Percentiles rank a stretch among this genome's conserved stretches.
phyloP scores from a whole-genome alignment of 2,797 vertebrate genomes.

The Semotilus atromaculatus region DNA sequence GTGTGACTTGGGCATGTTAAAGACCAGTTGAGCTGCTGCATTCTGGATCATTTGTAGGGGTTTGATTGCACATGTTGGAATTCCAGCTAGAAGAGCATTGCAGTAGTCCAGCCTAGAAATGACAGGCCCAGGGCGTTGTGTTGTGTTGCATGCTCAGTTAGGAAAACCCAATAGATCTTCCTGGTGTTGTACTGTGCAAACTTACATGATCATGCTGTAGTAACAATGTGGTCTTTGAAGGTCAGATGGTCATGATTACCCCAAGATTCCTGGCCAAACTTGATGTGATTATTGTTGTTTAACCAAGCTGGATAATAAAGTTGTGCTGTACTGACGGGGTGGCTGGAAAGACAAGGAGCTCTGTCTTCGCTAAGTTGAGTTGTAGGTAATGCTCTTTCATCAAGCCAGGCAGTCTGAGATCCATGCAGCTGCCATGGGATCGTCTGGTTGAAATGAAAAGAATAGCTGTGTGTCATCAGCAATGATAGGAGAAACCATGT shows the following conservation, averaged over 20 bases:
- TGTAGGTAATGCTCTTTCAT: background rate
- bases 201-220: background rate
- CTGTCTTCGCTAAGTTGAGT: background rate
- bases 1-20: background rate
- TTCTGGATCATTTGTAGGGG: too few relatives aligned
- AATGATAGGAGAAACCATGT: background rate
- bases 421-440: background rate
- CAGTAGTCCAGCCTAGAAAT: background rate
- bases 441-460: background rate
- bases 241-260: background rate
- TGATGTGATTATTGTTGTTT: background rate
- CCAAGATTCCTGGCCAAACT: background rate
- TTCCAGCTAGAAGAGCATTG: too few relatives aligned
- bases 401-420: background rate
- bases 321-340: background rate
- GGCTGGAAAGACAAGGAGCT: too few relatives aligned
- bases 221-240: background rate
- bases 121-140: too few relatives aligned
- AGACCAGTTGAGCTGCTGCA: too few relatives aligned
- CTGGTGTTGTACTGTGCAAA: background rate
- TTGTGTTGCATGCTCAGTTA: background rate
- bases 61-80: too few relatives aligned
- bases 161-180: background rate
- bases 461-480: background rate
- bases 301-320: background rate